Percentiles rank a stretch among this genome's conserved stretches.
Conservation (phyloP, 1,140 invertebrate species). For the Frieseomelitta varia region DNA sequence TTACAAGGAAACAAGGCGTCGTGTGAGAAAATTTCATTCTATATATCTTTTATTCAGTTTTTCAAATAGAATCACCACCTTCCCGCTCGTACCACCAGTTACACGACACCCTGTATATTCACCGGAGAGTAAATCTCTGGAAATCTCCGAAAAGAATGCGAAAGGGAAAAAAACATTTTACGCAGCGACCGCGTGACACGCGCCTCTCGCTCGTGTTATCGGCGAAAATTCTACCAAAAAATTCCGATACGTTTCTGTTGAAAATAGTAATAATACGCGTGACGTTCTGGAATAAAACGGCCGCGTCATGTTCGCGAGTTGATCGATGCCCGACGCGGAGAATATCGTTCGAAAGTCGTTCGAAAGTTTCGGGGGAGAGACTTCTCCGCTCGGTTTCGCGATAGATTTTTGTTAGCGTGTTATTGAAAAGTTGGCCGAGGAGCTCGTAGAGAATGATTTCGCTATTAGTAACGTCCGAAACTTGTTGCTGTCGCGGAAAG, state of each 20-base stretch:
- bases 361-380: background rate
- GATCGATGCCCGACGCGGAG: background rate
- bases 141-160: background rate
- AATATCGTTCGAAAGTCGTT: background rate
- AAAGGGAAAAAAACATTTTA: no score
- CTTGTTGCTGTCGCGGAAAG: conserved; percentile 26
- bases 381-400: background rate
- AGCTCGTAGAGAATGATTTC: conserved; percentile 26
- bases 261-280: background rate
- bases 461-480: conserved; percentile 19
- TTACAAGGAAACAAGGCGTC: no score
- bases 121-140: background rate
- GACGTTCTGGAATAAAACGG: background rate
- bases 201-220: no score
- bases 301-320: background rate
- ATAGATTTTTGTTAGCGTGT: background rate
- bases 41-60: no score
- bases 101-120: no score
- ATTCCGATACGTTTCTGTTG: no score
- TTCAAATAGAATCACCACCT: no score
- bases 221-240: no score
- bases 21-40: no score
- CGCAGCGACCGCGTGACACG: no score
- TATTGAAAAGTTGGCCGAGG: conserved; percentile 19
- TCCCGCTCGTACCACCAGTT: no score